Conservation (phyloP, 2,888 invertebrate genomes). For the Mactromeris polynyma region DNA sequence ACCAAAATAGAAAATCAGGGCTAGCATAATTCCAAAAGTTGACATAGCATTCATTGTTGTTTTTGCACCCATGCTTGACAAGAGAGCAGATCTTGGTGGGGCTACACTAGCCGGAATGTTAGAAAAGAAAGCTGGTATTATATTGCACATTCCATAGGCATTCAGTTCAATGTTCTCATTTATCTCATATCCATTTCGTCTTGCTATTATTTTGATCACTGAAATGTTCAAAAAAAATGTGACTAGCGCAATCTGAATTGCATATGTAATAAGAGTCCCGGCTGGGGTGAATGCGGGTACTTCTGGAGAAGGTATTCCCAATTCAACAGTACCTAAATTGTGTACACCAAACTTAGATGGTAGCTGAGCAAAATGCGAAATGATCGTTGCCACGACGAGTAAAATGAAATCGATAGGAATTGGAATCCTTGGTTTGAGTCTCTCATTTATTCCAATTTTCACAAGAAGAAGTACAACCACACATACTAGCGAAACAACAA, state of each 20-base stretch:
- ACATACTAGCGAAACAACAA: constrained; percentile 90
- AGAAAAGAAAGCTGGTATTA: constrained; percentile 85
- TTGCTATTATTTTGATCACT: constrained; percentile 84
- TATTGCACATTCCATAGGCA: constrained; percentile 85
- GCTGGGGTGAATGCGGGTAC: constrained; percentile 71
- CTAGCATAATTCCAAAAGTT: constrained; percentile 79
- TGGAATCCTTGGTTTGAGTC: constrained; percentile 77
- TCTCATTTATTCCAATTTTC: constrained; percentile 83
- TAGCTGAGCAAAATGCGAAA: constrained; percentile 77
- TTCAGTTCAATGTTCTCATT: constrained; percentile 86
- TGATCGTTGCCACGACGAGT: constrained; percentile 75
- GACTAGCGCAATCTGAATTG: constrained; percentile 76
- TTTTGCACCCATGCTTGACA: constrained; percentile 80
- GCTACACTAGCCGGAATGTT: constrained; percentile 86
- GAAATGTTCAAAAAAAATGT: constrained; percentile 74
- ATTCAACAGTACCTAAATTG: constrained; percentile 75
- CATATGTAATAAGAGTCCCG: constrained; percentile 61
- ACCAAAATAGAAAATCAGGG: constrained; percentile 80
- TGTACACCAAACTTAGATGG: constrained; percentile 65
- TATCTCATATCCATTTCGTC: constrained; percentile 83
- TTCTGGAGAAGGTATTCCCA: constrained; percentile 78
- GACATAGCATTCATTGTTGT: constrained; percentile 76
- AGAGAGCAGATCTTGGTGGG: constrained; percentile 79
- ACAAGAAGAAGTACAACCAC: constrained; percentile 90
- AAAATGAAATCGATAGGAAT: constrained; percentile 84